Evolutionary conservation across 2,797 vertebrate genomes (phyloP), one percentile per base, ranked within the genome.

Genomic region (Bovichtus diacanthus): DNA sequence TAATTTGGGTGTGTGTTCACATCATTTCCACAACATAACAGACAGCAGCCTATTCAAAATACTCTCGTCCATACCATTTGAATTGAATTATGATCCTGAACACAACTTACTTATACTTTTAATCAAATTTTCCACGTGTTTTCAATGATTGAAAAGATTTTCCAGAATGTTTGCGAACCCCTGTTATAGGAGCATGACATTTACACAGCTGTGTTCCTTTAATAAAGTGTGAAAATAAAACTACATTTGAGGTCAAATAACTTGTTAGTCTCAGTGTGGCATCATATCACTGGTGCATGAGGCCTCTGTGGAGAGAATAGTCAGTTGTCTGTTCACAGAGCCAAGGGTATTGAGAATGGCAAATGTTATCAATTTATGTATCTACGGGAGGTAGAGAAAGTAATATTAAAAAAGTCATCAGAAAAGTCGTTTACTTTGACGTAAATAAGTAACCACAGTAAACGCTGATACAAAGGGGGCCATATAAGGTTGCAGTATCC

Each of bases 151-250:
- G 27, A 27, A 27, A 27, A 27, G 27, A 27, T 27, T 27, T 27
- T 27, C 27, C 27, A 4, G 5, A 27, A 27, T 27, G 27, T n/a
- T n/a, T n/a, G n/a, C n/a, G n/a, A n/a, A n/a, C n/a, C n/a, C n/a
- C n/a, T n/a, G n/a, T 21, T 9, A 27, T 15, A 18, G 18, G 21
- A 41, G 31, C 9, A 39, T 63, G 44, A 41, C 29, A 34, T 68
- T 64, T 47, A 60, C 1, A 0, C 25, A 54, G 46, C n/a, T 44
- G 6, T 60, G 19, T 23, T 50, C 8, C 23, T 76, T 76, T 71
- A 60, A 41, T 63, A 64, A 71, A 56, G 25, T 72, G 10, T 66
- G 16, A 60, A 10, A 61, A 53, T 58, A 43, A 72, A 78, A 55
- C 38, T 23, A 18, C 29, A 19, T 58, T 74, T 3, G 1, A 55